phyloP scores from a whole-genome alignment of 2,888 invertebrate species.

The Pachymerium ferrugineum region DNA sequence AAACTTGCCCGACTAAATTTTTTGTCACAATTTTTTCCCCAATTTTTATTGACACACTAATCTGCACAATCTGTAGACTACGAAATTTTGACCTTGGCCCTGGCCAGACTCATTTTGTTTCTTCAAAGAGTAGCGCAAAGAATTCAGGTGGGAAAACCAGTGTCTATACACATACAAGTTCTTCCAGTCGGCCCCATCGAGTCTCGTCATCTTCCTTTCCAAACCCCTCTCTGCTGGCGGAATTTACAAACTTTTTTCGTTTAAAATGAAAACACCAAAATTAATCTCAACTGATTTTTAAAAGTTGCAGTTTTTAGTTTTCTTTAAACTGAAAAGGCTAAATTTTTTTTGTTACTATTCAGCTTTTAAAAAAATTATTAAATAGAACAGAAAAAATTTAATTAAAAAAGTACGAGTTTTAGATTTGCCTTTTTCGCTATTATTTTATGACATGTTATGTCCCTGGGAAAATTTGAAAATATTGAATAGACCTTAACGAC shows the following conservation, averaged over 20 bases:
- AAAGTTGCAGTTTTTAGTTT: no score
- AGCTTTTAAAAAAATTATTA: no score
- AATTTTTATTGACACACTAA: background rate
- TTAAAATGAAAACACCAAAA: background rate
- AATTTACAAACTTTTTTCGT: no score
- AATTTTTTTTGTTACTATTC: no score
- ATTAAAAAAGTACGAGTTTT: no score
- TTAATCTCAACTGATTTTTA: background rate
- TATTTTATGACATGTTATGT: no score
- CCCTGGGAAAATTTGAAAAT: no score
- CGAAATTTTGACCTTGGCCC: background rate
- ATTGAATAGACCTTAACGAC: no score
- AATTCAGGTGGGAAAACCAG: background rate
- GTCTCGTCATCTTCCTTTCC: background rate
- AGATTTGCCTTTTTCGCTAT: no score
- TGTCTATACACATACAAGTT: background rate
- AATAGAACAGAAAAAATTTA: no score
- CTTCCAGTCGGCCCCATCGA: background rate
- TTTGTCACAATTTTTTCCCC: background rate
- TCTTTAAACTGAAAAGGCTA: no score
- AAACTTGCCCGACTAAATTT: background rate
- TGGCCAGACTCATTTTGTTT: slow-evolving; percentile 4
- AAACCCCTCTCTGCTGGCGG: background rate
- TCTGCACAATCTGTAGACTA: background rate
- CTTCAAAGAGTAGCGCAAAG: background rate